phyloP scores from a whole-genome alignment of 1,140 invertebrate species.

The Drosophila sucinea region DNA sequence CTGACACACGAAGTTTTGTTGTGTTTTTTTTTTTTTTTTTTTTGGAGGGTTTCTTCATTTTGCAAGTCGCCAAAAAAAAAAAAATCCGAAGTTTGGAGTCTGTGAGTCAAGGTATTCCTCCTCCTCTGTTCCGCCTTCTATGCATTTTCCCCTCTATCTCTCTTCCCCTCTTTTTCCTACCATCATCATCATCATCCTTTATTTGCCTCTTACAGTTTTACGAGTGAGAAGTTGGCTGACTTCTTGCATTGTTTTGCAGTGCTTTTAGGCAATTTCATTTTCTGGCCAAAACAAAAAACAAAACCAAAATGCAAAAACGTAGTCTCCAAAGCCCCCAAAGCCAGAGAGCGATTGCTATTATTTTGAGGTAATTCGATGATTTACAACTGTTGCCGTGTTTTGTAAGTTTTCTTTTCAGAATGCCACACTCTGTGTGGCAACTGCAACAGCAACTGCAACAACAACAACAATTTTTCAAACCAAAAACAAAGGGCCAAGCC shows the following conservation, averaged over 20 bases:
- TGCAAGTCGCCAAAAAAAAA: conserved; percentile 68
- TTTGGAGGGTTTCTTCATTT: conserved; percentile 77
- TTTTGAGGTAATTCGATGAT: conserved; percentile 81
- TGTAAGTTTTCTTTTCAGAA: conserved; percentile 75
- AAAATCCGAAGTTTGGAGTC: conserved; percentile 30
- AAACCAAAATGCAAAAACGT: conserved; percentile 17
- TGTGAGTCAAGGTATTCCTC: conserved; percentile 45
- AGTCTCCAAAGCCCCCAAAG: conserved; percentile 39
- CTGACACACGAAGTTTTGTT: conserved; percentile 75
- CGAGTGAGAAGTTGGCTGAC: conserved; percentile 48
- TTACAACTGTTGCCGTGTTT: conserved; percentile 79
- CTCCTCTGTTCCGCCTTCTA: conserved; percentile 23
- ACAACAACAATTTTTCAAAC: conserved; percentile 60
- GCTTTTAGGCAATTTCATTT: conserved; percentile 68
- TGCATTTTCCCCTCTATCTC: conserved; percentile 24
- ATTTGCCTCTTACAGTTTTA: conserved; percentile 33
- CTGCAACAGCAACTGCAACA: conserved; percentile 16
- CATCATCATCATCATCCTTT: conserved; percentile 10
- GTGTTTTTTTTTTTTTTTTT: conserved; percentile 29
- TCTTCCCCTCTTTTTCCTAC: neutral
- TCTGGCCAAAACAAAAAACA: conserved; percentile 31
- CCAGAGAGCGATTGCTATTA: conserved; percentile 74
- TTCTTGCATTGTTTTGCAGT: conserved; percentile 57
- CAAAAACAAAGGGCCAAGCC: conserved; percentile 61
- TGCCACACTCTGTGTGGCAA: conserved; percentile 41